A percentile compares a stretch with the other conserved stretches of the same genome.
phyloP scores from a whole-genome alignment of 1,140 invertebrate genomes.

The Hermetia illucens region DNA sequence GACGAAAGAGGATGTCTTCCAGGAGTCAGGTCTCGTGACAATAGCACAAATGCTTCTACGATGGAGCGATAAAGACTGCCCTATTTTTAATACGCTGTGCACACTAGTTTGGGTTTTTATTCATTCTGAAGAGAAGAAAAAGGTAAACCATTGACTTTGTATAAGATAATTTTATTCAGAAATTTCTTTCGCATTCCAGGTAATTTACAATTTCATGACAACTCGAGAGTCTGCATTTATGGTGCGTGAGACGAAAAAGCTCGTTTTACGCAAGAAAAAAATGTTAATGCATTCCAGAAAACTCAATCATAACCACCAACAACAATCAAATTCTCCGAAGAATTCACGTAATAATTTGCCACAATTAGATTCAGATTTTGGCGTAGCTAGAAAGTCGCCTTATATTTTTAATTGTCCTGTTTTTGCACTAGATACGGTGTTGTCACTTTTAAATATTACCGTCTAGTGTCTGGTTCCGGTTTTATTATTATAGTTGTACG shows the following conservation, averaged over 20 bases:
- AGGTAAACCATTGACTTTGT: too few relatives aligned
- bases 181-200: slow-evolving; percentile 9
- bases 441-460: too few relatives aligned
- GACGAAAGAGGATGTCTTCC: slow-evolving; percentile 21
- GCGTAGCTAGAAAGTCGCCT: slow-evolving; percentile 19
- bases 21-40: slow-evolving; percentile 23
- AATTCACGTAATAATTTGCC: too few relatives aligned
- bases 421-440: slow-evolving; percentile 26
- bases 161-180: too few relatives aligned
- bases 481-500: too few relatives aligned
- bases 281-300: slow-evolving; percentile 17
- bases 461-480: too few relatives aligned
- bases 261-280: slow-evolving; percentile 27
- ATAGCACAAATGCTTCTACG: slow-evolving; percentile 37
- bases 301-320: neutral
- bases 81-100: slow-evolving; percentile 41
- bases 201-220: slow-evolving; percentile 26
- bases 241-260: slow-evolving; percentile 26
- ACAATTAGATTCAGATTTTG: slow-evolving; percentile 24
- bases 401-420: slow-evolving; percentile 28
- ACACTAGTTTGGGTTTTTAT: slow-evolving; percentile 48
- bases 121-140: slow-evolving; percentile 35
- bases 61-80: slow-evolving; percentile 45
- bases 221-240: slow-evolving; percentile 25
- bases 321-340: too few relatives aligned